Evolutionary conservation across 2,797 vertebrate genomes (phyloP), one percentile per base, ranked within the genome.

Genomic region (Cirrhinus mrigala): DNA sequence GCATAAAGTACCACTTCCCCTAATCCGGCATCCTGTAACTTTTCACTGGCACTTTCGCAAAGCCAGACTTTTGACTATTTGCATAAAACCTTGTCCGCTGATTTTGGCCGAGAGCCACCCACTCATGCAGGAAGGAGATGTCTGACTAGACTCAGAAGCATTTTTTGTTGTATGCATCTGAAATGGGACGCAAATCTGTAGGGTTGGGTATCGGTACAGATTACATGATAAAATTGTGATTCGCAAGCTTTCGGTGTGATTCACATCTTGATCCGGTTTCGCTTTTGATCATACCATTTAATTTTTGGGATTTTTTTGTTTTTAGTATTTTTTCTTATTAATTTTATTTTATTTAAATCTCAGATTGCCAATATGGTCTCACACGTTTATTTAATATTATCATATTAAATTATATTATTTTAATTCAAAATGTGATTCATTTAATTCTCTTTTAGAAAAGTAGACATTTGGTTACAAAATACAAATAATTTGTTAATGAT

Each of bases 31-130:
- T 73, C 14, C 76, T 22, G 5, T 15, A 75, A 22, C 16, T 20
- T 29, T 52, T 78, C 8, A 0, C 37, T 78, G 56, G 56, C 46
- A 44, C 22, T 78, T 78, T 46, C 4, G 37, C 15, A 78, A 78
- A 62, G 76, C n/a, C 37, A 78, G 76, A 62, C 22, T 78, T 78
- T 46, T 46, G 14, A 18, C 4, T 18, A 60, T 62, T 78, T 62
- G 56, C 9, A 20, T 46, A 27, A 27, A 78, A 46, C 22, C 9
- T 18, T 11, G 15, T 62, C 7, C 10, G 29, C 22, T 56, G 2
- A 37, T 37, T 56, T 56, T 15, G 18, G 29, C 29, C 29, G 56
- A 15, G 20, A 76, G 37, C 12, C 33, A 14, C 20, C 29, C 29
- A 56, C 15, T 27, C 29, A 33, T 66, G 18, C 27, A 66, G 6